Base-by-base conservation (phyloP, 2,888 invertebrate genomes). In the Drosophila macrospina region DNA sequence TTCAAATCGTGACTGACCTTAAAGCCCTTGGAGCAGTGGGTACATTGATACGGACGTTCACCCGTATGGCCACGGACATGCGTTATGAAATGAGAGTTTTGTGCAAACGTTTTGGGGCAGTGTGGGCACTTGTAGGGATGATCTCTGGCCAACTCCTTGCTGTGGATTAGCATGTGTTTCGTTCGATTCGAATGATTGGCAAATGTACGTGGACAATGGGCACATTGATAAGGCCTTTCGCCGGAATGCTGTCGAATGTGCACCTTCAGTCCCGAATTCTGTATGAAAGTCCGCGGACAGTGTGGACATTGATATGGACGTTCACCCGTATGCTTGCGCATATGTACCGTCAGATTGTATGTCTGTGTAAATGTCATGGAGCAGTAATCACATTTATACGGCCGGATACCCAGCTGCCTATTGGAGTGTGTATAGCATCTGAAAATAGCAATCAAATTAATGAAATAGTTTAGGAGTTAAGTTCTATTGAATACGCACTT, bases 171-270 rank as follows among this genome's bases (percentile, higher is more conserved):
- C 36, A 66, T 3, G 13, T 67, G 67, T 6, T 37, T 51, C 13
- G 24, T 37, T 4, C 34, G 36, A 37, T 44, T 50, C 6, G 41
- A 34, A 0, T 6, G 16, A 37, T 32, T 67, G 16, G 5, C 37
- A 34, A 67, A 67, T 0, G 26, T 50, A 13, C 69, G 56, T 8
- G 45, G 8, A 28, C 67, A 67, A 3, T 56, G 50, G 2, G 37
- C 15, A 13, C 66, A 67, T 15, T 56, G 11, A 7, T 34, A 44
- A 1, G 67, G 56, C 3, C 16, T 5, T n/a, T 42, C 41, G n/a
- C 59, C 62, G 7, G 45, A 39, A 13, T 62, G 62, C 8, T 34
- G 39, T 2, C 47, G 32, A 0, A 57, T 13, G 41, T 63, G 63
- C 8, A 34, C 13, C 20, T 41, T 47, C 0, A 48, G 20, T 3